Base-by-base conservation (phyloP, 2,797 vertebrate genomes). In the Acanthopagrus latus region DNA sequence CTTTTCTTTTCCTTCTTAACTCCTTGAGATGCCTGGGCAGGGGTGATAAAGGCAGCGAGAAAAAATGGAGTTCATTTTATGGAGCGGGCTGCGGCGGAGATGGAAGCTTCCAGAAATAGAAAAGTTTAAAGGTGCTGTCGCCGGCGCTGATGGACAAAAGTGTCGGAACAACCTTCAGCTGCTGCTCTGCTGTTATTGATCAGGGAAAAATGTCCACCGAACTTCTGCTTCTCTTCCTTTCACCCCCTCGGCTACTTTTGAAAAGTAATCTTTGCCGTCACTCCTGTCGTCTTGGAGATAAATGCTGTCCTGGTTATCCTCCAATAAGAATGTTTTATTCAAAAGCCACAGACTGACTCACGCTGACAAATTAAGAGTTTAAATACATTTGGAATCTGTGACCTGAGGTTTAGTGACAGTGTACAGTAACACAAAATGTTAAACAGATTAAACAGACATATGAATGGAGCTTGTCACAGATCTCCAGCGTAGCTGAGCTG, bases 11-110 rank as follows among this genome's bases (percentile, higher is more conserved):
- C 66, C 51, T 73, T 76, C 84, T 80, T 66, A 56, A 81, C 86
- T 84, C 55, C 79, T 81, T 56, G 72, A 90, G 85, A 85, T 65
- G 86, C 73, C 89, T 90, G 90, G 83, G 56, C 84, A 33, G 74
- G 25, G 64, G 68, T 80, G 91, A 93, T 91, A 89, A 91, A 93
- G 84, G 78, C 11, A 43, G 48, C 0, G 4, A 66, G 65, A 50
- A 60, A 62, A 84, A 78, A 76, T 41, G 17, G 25, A 64, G 74
- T 68, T 89, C 67, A 78, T 81, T 84, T 86, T 74, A 75, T 54
- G 65, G 72, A 68, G 71, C 60, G 21, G 64, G 81, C 72, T 77
- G 47, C 60, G 29, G 75, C 55, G 52, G 78, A 84, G 73, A 82
- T 25, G 79, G 69, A 84, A 43, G 59, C 23, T 84, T 83, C 80